Conservation (phyloP, 2,797 vertebrate genomes). For the Potorous gilbertii region DNA sequence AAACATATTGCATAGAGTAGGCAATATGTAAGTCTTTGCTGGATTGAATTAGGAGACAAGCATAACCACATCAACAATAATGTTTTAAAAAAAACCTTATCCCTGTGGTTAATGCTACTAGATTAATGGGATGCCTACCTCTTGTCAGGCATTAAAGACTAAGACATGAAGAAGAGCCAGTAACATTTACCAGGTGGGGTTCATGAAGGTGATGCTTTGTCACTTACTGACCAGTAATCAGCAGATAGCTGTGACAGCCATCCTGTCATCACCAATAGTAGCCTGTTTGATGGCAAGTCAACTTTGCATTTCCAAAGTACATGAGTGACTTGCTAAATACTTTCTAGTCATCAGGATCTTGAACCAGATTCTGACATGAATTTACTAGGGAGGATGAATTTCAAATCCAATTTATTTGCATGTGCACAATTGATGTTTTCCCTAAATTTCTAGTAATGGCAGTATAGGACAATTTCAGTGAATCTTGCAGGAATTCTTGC, state of each 20-base stretch:
- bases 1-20: not conserved
- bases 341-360: constrained; percentile 37
- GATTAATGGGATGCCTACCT: constrained; percentile 74
- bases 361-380: constrained; percentile 8
- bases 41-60: not conserved
- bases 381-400: not conserved
- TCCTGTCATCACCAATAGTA: constrained; percentile 60
- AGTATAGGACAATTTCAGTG: constrained; percentile 7
- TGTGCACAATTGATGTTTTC: not conserved
- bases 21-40: not conserved
- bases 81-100: not conserved
- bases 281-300: constrained; percentile 64
- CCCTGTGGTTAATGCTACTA: constrained; percentile 51
- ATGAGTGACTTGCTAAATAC: fast-evolving
- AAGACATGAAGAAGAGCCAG: constrained; percentile 63
- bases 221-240: constrained; percentile 59
- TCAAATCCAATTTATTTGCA: not conserved
- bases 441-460: not conserved
- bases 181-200: constrained; percentile 68
- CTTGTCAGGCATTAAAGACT: constrained; percentile 73
- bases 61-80: not conserved
- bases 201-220: constrained; percentile 61
- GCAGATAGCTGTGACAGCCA: constrained; percentile 60
- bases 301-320: constrained; percentile 37
- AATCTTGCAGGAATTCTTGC: not conserved